Evolutionary conservation across 2,888 invertebrate species (phyloP).

Genomic region (Pyrocoelia pectoralis): DNA sequence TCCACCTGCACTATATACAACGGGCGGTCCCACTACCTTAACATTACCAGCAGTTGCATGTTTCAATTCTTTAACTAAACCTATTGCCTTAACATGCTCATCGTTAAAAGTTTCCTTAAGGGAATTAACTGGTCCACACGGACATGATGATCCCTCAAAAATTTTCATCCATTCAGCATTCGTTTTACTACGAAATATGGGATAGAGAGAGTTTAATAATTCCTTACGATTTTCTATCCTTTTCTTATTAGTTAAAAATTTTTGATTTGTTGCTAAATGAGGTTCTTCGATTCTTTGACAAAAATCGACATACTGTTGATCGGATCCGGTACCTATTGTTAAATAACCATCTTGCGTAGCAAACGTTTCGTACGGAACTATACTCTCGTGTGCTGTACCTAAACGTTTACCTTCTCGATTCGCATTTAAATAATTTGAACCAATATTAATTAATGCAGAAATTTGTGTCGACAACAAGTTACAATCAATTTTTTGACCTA

Average conservation of each 20-base stretch:
- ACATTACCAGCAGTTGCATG: constrained; percentile 77
- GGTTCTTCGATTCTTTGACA: constrained; percentile 70
- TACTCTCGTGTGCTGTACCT: constrained; percentile 94
- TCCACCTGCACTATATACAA: constrained; percentile 76
- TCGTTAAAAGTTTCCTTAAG: constrained; percentile 88
- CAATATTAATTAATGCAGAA: constrained; percentile 87
- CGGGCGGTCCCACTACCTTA: constrained; percentile 87
- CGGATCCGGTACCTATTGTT: constrained; percentile 88
- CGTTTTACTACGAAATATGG: constrained; percentile 67
- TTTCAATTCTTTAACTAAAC: constrained; percentile 74
- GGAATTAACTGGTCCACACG: constrained; percentile 90
- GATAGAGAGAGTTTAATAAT: constrained; percentile 69
- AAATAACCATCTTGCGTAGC: constrained; percentile 82
- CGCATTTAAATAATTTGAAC: constrained; percentile 88
- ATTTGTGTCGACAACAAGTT: constrained; percentile 94
- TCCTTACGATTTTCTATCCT: constrained; percentile 80
- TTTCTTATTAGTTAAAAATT: constrained; percentile 75
- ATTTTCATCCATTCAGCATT: constrained; percentile 77
- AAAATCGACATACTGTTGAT: constrained; percentile 79
- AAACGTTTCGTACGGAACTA: constrained; percentile 95
- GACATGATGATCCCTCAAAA: constrained; percentile 80
- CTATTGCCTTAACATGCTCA: constrained; percentile 79
- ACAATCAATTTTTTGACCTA: constrained; percentile 93
- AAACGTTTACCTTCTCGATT: constrained; percentile 77
- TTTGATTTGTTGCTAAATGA: constrained; percentile 68